Evolutionary conservation across 2,113 vertebrate species (phyloP), one percentile per base, ranked within the genome.

Genomic region (Meriones unguiculatus): DNA sequence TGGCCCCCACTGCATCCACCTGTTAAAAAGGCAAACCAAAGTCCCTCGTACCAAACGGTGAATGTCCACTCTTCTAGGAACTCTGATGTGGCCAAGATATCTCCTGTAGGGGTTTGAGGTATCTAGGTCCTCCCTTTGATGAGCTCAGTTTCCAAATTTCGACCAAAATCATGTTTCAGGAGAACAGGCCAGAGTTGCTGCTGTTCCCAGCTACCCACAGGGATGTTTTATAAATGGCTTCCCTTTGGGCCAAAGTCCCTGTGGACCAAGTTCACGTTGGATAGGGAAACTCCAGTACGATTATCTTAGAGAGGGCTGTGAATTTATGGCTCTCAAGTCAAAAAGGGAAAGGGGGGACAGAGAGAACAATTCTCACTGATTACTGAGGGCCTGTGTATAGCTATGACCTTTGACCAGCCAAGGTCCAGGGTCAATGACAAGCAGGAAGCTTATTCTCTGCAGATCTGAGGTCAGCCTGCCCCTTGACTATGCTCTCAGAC

Each of bases 391-490:
- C 65, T 0, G 69, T 59, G 24, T 28, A 82, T 87, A 95, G 96
- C 96, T 94, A 94, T 1, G 0, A 90, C 93, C 97, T 98, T 98
- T 98, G 96, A 97, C 0, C 0, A n/a, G 77, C 28, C 90, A 95
- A 97, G 98, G 97, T 96, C 97, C 98, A 98, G 96, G 97, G 97
- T 98, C 96, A 97, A 90, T 91, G 97, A 94, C 87, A 97, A 97
- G 97, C 81, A 95, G 0, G 50, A 98, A 95, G 97, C 97, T 98
- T 97, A 67, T 87, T 93, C 92, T 0, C 4, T 95, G 96, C 88
- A 38, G 9, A n/a, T 89, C 50, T 62, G 80, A 95, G 92, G 95
- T 97, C 98, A 97, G 69, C 62, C 72, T 32, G 59, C 35, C 70
- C 50, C 17, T 32, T 46, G 22, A 67, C 65, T 67, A 38, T 30